Evolutionary conservation across 2,113 vertebrate species (phyloP).

Genomic region (Erythrocercus mccallii): DNA sequence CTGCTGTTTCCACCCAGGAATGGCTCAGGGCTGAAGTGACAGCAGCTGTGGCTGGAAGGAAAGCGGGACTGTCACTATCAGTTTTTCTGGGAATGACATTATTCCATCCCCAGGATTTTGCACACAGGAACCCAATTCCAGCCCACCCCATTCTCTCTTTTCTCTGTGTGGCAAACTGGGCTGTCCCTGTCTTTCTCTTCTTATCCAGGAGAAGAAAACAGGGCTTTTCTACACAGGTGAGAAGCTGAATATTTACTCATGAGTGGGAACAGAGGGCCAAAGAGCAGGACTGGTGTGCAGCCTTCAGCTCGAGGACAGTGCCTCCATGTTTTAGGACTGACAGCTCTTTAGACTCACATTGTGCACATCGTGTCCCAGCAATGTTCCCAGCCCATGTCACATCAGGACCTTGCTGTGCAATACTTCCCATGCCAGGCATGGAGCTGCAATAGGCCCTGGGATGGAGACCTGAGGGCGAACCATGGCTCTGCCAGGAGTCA

Average conservation of each 20-base stretch:
- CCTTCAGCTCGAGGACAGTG: fast-evolving
- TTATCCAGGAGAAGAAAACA: neutral
- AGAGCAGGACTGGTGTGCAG: neutral
- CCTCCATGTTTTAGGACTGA: fast-evolving
- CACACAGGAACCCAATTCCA: neutral
- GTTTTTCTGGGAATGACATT: neutral
- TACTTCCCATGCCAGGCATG: neutral
- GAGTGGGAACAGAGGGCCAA: neutral
- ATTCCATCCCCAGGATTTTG: neutral
- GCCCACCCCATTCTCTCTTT: neutral
- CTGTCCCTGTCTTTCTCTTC: neutral
- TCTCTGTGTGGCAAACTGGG: neutral
- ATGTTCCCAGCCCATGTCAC: fast-evolving
- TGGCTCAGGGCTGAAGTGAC: neutral
- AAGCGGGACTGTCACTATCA: fast-evolving
- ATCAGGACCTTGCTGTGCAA: neutral
- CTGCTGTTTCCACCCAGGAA: neutral
- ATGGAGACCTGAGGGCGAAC: neutral
- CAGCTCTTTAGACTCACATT: neutral
- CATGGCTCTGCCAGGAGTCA: neutral
- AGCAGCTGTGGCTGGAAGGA: neutral
- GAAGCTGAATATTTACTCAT: neutral
- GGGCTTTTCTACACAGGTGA: neutral
- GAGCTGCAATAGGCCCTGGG: neutral
- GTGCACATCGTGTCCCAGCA: fast-evolving